phyloP scores from a whole-genome alignment of 2,113 vertebrate genomes.

The Athene noctua region DNA sequence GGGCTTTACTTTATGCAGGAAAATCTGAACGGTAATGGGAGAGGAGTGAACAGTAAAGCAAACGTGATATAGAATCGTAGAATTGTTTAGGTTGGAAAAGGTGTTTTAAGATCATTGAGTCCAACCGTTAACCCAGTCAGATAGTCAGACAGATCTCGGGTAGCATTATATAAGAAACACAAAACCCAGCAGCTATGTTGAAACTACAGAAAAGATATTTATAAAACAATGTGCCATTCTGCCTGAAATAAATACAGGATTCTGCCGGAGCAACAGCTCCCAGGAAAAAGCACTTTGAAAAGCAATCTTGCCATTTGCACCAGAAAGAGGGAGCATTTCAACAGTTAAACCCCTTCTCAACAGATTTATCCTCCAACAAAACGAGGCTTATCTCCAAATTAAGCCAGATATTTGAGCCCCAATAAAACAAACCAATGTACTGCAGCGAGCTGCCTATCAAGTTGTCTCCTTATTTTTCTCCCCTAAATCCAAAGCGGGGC shows the following conservation, averaged over 20 bases:
- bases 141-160: slow-evolving; percentile 9
- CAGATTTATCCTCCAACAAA: slow-evolving; percentile 50
- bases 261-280: background rate
- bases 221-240: slow-evolving; percentile 56
- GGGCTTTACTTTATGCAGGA: slow-evolving; percentile 47
- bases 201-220: slow-evolving; percentile 57
- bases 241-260: slow-evolving; percentile 55
- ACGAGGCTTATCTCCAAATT: slow-evolving; percentile 32
- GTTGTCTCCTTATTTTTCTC: background rate
- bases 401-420: slow-evolving; percentile 54
- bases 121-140: too few species aligned
- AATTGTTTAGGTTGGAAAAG: too few species aligned
- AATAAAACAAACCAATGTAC: slow-evolving; percentile 22
- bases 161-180: slow-evolving; percentile 56
- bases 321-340: slow-evolving; percentile 47
- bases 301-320: slow-evolving; percentile 33
- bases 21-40: slow-evolving; percentile 33
- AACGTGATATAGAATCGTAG: background rate
- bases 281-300: slow-evolving; percentile 39
- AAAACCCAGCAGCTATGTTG: slow-evolving; percentile 40
- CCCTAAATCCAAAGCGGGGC: background rate
- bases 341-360: slow-evolving; percentile 52
- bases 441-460: background rate
- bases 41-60: background rate
- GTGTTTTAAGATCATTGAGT: too few species aligned